Evolutionary conservation across 2,113 vertebrate genomes (phyloP).

Genomic region (Gnathonemus longibarbis): DNA sequence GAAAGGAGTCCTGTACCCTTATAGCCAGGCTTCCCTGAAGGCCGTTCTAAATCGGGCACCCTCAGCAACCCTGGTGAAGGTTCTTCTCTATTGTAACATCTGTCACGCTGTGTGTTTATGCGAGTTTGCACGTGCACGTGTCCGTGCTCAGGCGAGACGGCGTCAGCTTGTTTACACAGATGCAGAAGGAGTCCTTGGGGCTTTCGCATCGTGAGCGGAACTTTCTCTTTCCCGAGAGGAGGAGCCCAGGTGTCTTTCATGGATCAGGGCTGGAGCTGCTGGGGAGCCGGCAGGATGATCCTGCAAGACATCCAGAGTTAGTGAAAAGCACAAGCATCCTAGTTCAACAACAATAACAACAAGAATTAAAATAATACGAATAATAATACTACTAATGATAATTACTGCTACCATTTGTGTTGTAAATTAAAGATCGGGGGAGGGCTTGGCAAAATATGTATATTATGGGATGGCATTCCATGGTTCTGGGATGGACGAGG

Average conservation of each 20-base stretch:
- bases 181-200: background rate
- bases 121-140: background rate
- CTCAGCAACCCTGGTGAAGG: background rate
- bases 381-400: background rate
- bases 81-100: background rate
- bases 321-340: background rate
- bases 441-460: background rate
- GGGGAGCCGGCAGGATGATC: background rate
- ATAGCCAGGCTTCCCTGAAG: background rate
- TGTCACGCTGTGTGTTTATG: background rate
- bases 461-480: background rate
- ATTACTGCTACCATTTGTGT: background rate
- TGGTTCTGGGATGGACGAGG: background rate
- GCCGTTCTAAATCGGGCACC: background rate
- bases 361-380: background rate
- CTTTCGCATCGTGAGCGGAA: background rate
- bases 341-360: background rate
- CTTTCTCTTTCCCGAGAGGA: background rate
- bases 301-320: background rate
- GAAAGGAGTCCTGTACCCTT: background rate
- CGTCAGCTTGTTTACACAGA: constrained; percentile 14
- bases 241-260: background rate
- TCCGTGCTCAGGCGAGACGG: background rate
- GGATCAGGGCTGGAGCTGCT: background rate
- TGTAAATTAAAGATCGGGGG: background rate